Evolutionary conservation across 2,113 vertebrate genomes (phyloP).

Genomic region (Coryphaenoides rupestris): DNA sequence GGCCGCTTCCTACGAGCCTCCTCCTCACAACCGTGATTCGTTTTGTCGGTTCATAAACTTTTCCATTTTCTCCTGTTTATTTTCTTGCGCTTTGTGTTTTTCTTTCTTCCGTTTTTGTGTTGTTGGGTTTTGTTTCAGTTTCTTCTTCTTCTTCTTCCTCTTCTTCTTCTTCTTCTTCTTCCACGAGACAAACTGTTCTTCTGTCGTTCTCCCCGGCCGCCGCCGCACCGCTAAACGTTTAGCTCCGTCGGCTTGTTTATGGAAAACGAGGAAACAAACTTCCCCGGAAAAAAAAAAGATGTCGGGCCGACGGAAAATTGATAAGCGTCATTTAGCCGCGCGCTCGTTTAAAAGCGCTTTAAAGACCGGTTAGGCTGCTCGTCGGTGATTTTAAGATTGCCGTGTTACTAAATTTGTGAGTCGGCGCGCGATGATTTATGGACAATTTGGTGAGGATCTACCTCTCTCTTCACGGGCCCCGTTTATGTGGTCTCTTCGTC

Average conservation of each 20-base stretch:
- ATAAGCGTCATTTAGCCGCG: constrained; percentile 28
- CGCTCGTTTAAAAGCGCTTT: constrained; percentile 15
- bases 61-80: constrained; percentile 1
- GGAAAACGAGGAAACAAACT: constrained; percentile 17
- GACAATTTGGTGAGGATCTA: constrained; percentile 36
- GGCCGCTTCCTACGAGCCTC: constrained; percentile 34
- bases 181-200: constrained; percentile 8
- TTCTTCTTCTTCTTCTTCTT: not conserved
- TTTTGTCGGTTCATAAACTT: constrained; percentile 27
- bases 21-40: constrained; percentile 22
- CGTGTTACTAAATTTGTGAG: constrained; percentile 40
- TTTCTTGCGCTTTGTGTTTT: no score
- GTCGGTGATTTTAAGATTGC: constrained; percentile 30
- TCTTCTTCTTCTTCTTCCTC: not conserved
- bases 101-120: not conserved
- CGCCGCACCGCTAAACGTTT: not conserved
- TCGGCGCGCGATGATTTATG: constrained; percentile 51
- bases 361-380: constrained; percentile 16
- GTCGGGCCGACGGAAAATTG: constrained; percentile 44
- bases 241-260: constrained; percentile 33
- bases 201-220: not conserved
- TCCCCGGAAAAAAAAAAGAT: constrained; percentile 14
- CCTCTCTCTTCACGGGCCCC: not conserved
- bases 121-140: no score
- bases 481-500: not conserved